Conservation (phyloP, 2,113 vertebrate genomes). For the Chascanopsetta lugubris region DNA sequence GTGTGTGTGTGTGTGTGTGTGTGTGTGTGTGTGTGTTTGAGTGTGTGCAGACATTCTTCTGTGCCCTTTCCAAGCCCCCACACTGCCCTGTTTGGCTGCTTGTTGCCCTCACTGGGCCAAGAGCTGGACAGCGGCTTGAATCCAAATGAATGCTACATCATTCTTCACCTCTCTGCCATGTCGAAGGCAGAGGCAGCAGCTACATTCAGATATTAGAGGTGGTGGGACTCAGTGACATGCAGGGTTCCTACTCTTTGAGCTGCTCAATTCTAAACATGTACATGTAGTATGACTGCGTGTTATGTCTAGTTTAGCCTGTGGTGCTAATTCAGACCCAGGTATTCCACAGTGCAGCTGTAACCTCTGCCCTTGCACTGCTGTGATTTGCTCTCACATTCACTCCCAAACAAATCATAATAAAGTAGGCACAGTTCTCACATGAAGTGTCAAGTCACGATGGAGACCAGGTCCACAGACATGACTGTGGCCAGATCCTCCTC, state of each 20-base stretch:
- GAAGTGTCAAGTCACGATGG: constrained; percentile 20
- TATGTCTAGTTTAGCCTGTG: background rate
- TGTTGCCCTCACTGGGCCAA: constrained; percentile 14
- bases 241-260: background rate
- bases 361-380: constrained; percentile 3
- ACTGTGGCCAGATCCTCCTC: constrained; percentile 21
- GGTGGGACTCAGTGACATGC: background rate
- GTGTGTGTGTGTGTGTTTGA: background rate
- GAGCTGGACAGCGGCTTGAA: constrained; percentile 26
- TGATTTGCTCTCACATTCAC: constrained; percentile 1
- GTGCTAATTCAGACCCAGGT: background rate
- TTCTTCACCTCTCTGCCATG: constrained; percentile 26
- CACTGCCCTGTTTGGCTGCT: constrained; percentile 28
- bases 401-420: constrained; percentile 10
- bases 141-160: constrained; percentile 30
- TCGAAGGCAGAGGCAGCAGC: constrained; percentile 11
- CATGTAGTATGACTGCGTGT: background rate
- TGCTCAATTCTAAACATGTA: too few species aligned
- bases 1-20: background rate
- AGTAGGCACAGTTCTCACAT: constrained; percentile 15
- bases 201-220: background rate
- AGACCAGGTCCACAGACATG: background rate
- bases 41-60: background rate
- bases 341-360: background rate
- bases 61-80: constrained; percentile 1